A percentile compares a stretch with the other conserved stretches of the same genome.
These are phyloP conservation scores for Harpagifer antarcticus DNA, from an alignment of 2,797 vertebrate genomes.

Conservation along the genomic window DNA sequence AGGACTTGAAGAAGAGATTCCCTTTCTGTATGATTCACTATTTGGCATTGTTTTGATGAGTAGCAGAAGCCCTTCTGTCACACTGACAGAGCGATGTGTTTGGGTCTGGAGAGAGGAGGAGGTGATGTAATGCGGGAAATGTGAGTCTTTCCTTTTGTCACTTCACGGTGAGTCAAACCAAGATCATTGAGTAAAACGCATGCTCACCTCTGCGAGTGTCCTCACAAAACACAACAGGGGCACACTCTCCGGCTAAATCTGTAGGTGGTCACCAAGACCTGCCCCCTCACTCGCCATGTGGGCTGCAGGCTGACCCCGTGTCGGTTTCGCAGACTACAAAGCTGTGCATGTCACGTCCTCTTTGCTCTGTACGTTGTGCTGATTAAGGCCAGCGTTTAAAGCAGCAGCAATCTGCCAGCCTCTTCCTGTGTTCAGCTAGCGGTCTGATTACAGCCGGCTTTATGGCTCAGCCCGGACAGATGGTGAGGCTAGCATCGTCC, in stretches of 20 bases:
- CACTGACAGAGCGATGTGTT: too few relatives aligned
- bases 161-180: too few relatives aligned
- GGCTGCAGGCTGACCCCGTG: conserved; percentile 48
- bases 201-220: neutral
- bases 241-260: neutral
- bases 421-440: conserved; percentile 55
- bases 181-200: conserved; percentile 13
- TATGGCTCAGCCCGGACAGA: conserved; percentile 72
- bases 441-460: conserved; percentile 82
- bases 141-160: too few relatives aligned
- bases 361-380: conserved; percentile 57
- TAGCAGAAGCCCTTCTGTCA: too few relatives aligned
- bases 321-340: conserved; percentile 30
- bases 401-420: conserved; percentile 68
- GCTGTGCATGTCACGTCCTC: conserved; percentile 36
- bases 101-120: too few relatives aligned
- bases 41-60: too few relatives aligned
- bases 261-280: conserved; percentile 26
- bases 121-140: too few relatives aligned
- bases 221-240: neutral
- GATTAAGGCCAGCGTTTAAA: conserved; percentile 78
- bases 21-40: too few relatives aligned
- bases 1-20: too few relatives aligned
- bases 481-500: conserved; percentile 43
- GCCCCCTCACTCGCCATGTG: neutral